Evolutionary conservation across 2,113 vertebrate species (phyloP), one percentile per base, ranked within the genome.

Genomic region (Periophthalmodon schlosseri): DNA sequence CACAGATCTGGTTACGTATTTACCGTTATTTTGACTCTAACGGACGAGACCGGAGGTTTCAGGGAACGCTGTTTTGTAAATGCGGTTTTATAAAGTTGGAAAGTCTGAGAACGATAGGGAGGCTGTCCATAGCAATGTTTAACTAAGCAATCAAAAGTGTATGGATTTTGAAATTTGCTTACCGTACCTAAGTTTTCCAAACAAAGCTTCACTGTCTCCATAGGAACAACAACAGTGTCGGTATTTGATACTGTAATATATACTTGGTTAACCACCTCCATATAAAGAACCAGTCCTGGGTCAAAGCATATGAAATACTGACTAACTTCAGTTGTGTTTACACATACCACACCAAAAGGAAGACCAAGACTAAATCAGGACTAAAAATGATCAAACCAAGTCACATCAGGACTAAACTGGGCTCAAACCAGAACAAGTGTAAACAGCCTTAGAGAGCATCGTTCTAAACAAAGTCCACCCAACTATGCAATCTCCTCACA

Each of bases 1-100:
- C 66, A 20, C 56, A 80, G 78, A 85, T 89, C 77, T 28, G 66
- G 74, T 87, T 74, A 79, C 85, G 57, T 44, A 10, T 61, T 61
- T 61, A 5, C 58, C 58, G 15, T 18, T 63, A 28, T 63, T 63
- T n/a, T 36, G 34, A n/a, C 20, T 36, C 34, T 39, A 13, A 11
- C 9, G 4, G 63, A 44, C 10, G n/a, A 11, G 18, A 12, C 20
- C 9, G 34, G 18, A 44, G 63, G 34, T 65, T 65, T n/a, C 11
- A 65, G 34, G 7, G 18, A 65, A n/a, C 60, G 18, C 16, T 44
- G 34, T 65, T 65, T 65, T 65, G 20, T 44, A 39, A 65, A 21
- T 44, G 33, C 13, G 36, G 6, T 63, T 63, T 21, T 56, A 6
- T 63, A 7, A 18, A 34, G 9, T 28, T 28, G 21, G 13, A 13